Evolutionary conservation across 92 coral and sea anemone genomes (phyloP).

Genomic region (Umimayanthus chanpuru): DNA sequence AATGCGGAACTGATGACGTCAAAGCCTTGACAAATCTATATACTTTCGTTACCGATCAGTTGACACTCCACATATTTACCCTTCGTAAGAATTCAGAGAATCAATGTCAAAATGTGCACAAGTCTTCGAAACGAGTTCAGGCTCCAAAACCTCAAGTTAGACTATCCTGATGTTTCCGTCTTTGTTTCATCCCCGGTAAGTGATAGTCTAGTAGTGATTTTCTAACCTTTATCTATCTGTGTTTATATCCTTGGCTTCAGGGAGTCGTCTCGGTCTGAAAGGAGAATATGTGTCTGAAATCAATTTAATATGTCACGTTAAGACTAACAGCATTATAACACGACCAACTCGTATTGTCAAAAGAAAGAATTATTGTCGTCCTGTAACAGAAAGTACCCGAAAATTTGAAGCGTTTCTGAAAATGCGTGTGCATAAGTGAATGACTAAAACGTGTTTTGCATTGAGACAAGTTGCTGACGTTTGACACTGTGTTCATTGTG

Average conservation of each 20-base stretch:
- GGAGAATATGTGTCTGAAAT: background rate
- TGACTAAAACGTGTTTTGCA: background rate
- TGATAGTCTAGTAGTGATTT: background rate
- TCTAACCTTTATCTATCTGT: background rate
- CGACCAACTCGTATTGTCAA: no score
- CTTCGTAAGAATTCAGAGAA: no score
- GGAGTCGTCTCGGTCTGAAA: background rate
- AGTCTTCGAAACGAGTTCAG: constrained; percentile 55
- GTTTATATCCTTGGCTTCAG: background rate
- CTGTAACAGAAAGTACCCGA: background rate
- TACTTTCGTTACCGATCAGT: background rate
- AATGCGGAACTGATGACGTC: background rate
- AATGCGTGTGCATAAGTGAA: background rate
- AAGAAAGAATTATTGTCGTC: no score
- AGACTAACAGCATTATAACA: no score
- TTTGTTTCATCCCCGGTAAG: constrained; percentile 72
- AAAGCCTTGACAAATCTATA: no score
- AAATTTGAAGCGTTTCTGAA: background rate
- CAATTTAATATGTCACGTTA: no score
- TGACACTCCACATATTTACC: background rate
- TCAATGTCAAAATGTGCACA: constrained; percentile 31
- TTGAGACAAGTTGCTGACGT: background rate
- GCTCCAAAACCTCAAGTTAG: constrained; percentile 47
- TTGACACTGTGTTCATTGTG: no score
- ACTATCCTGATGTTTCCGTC: constrained; percentile 51